Base-by-base conservation (phyloP, 2,113 vertebrate species). In the human region DNA sequence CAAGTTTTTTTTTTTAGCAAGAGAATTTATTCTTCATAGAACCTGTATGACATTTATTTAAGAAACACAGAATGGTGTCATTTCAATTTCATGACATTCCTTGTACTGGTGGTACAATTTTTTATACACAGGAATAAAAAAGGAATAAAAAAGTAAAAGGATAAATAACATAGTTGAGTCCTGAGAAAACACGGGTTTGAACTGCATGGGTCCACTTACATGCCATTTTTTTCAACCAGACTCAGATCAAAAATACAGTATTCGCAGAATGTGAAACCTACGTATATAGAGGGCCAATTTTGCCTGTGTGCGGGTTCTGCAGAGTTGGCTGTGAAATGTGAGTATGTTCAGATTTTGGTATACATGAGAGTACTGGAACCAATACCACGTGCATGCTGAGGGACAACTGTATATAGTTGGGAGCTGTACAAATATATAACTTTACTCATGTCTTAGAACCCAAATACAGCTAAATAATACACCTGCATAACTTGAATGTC, bases 401-500 rank as follows among this genome's bases (percentile, higher is more conserved):
- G 32, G 32, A 68, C 32, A 35, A 68, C 32, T 18, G 13, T 35
- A n/a, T n/a, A 52, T 64, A 91, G 27, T 32, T 93, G 75, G 40
- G 18, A 32, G 8, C 25, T 68, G 90, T 73, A 75, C 25, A 85
- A 84, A 84, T 16, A 2, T 25, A 25, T 78, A 96, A 76, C 18
- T 79, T 93, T 22, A 92, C 16, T 92, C n/a, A 89, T 55, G n/a
- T 85, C 35, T 83, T 88, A 80, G 92, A 90, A 76, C 8, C 18
- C 3, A 57, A 93, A 94, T 57, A 85, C 45, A 89, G 61, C 20
- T 90, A 78, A 55, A 84, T n/a, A 66, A 64, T 9, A 16, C 88
- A 81, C 5, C 17, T 70, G 38, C 13, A 27, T n/a, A 86, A 95
- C 27, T 8, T 92, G 75, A 88, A 75, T 32, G 16, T 45, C 38